Evolutionary conservation across 1,140 invertebrate genomes (phyloP).

Genomic region (Tetramorium alpestre): DNA sequence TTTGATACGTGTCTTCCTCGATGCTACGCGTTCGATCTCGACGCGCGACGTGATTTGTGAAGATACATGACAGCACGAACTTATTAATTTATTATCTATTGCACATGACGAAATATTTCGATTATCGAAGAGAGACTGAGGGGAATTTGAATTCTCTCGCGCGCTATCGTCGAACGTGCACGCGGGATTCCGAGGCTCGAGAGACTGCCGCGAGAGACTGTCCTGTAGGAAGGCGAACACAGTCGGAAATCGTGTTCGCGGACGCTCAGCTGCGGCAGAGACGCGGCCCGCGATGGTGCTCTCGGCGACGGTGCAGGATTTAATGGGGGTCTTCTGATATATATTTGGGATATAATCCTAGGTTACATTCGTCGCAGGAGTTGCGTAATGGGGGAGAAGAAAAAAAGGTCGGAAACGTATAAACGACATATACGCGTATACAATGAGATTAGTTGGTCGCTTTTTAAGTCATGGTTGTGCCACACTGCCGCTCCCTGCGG

Average conservation of each 20-base stretch:
- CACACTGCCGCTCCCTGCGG: conserved; percentile 77
- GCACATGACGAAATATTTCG: background rate
- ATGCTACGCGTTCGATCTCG: background rate
- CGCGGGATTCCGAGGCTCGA: conserved; percentile 3
- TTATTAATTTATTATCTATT: background rate
- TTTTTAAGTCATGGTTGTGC: conserved; percentile 82
- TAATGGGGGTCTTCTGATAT: conserved; percentile 60
- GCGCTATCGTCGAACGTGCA: conserved; percentile 14
- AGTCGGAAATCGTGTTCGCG: conserved; percentile 66
- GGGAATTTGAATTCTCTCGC: background rate
- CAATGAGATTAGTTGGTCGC: conserved; percentile 77
- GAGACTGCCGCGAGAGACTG: conserved; percentile 34
- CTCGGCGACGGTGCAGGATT: conserved; percentile 70
- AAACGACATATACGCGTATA: conserved; percentile 14
- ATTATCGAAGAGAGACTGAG: background rate
- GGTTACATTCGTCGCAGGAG: conserved; percentile 68
- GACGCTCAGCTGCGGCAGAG: conserved; percentile 25
- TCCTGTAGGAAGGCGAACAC: conserved; percentile 66
- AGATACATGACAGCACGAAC: background rate
- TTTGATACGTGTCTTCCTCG: conserved; percentile 21
- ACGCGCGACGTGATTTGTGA: background rate
- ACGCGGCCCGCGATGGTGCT: conserved; percentile 69
- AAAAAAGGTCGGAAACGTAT: background rate
- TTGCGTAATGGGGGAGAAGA: conserved; percentile 49
- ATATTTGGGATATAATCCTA: conserved; percentile 58